Evolutionary conservation across 2,888 invertebrate genomes (phyloP).

Genomic region (Leptothorax acervorum): DNA sequence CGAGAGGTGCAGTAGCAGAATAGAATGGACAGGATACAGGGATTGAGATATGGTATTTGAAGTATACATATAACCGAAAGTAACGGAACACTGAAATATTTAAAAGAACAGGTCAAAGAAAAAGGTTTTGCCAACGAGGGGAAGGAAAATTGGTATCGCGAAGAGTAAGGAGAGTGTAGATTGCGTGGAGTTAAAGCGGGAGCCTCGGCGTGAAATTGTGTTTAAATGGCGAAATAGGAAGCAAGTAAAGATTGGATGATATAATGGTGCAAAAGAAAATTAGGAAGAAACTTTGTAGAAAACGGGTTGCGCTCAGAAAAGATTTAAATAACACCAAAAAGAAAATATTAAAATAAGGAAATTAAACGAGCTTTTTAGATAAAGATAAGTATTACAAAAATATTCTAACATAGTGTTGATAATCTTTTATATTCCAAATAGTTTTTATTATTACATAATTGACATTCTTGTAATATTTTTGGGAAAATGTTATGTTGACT

Average conservation of each 20-base stretch:
- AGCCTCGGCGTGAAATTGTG: not conserved
- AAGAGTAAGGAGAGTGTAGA: conserved; percentile 7
- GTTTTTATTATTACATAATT: conserved; percentile 7
- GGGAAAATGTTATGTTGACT: not conserved
- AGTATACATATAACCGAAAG: not conserved
- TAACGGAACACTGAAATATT: conserved; percentile 13
- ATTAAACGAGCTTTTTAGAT: not conserved
- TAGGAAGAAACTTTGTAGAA: not conserved
- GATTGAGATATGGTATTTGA: conserved; percentile 22
- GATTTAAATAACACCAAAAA: not conserved
- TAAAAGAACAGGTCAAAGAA: not conserved
- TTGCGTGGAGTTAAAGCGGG: conserved; percentile 23
- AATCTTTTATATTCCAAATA: not conserved
- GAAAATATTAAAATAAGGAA: not conserved
- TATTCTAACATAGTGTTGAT: not conserved
- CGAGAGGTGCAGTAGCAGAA: not conserved
- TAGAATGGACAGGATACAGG: conserved; percentile 20
- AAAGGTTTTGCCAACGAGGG: not conserved
- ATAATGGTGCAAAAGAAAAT: conserved; percentile 11
- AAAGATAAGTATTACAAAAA: not conserved
- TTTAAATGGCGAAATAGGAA: conserved; percentile 22
- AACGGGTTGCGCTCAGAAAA: not conserved
- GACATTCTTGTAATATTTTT: not conserved
- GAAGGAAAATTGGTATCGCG: not conserved
- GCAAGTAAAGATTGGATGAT: conserved; percentile 28